phyloP scores from a whole-genome alignment of 2,113 vertebrate species.

The Perca fluviatilis region DNA sequence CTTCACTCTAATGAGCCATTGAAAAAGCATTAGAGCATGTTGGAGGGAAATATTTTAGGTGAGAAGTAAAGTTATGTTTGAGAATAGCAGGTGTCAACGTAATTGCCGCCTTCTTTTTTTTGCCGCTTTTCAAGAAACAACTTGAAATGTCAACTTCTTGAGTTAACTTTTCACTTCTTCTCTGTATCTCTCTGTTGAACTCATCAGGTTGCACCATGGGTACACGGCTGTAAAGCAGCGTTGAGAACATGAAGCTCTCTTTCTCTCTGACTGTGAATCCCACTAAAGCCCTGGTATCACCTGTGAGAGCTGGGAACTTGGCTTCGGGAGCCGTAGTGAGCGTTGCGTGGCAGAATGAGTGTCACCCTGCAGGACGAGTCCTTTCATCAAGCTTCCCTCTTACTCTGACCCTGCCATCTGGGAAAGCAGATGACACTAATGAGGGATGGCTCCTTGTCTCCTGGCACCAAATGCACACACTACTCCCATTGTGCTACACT shows the following conservation, averaged over 20 bases:
- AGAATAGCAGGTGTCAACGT: constrained; percentile 55
- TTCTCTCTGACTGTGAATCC: constrained; percentile 64
- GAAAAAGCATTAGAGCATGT: constrained; percentile 69
- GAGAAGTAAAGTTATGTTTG: constrained; percentile 45
- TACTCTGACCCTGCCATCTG: constrained; percentile 82
- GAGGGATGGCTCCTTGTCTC: constrained; percentile 81
- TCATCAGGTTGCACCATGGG: constrained; percentile 65
- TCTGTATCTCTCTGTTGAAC: constrained; percentile 32
- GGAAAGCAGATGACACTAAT: constrained; percentile 86
- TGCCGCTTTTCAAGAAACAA: constrained; percentile 26
- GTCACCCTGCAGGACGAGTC: constrained; percentile 73
- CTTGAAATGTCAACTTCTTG: constrained; percentile 48
- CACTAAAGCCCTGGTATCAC: constrained; percentile 74
- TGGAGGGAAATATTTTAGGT: constrained; percentile 44
- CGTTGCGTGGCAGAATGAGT: constrained; percentile 61
- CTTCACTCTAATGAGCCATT: constrained; percentile 78
- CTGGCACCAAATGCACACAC: constrained; percentile 72
- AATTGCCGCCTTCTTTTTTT: constrained; percentile 41
- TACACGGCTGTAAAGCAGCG: constrained; percentile 22
- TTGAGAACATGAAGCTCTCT: constrained; percentile 58
- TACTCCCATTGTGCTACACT: constrained; percentile 76
- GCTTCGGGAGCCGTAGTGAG: constrained; percentile 42
- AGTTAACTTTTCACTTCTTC: constrained; percentile 57
- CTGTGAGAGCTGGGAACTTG: constrained; percentile 68
- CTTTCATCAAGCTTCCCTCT: constrained; percentile 81